These are phyloP conservation scores for Diarsia rubi DNA, from an alignment of 2,888 invertebrate species.

Conservation along the genomic window DNA sequence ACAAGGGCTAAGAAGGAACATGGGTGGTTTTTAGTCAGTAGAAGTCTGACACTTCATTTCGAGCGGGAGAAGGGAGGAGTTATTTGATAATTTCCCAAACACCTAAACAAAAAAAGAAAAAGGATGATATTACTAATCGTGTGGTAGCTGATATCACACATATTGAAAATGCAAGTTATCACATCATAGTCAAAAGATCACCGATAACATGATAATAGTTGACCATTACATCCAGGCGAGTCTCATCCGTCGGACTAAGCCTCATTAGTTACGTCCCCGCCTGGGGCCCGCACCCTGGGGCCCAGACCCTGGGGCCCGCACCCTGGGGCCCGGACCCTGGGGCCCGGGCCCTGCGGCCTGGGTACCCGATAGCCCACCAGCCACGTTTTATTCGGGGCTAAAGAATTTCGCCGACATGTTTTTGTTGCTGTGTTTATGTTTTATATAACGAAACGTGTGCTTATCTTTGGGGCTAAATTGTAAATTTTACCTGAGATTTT, in stretches of 20 bases:
- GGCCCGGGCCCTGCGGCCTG: too few species aligned
- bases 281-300: neutral
- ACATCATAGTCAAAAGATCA: neutral
- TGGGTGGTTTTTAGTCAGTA: too few species aligned
- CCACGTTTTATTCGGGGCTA: constrained; percentile 40
- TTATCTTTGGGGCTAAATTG: constrained; percentile 15
- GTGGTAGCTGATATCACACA: neutral
- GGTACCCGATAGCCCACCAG: constrained; percentile 17
- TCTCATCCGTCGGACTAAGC: neutral
- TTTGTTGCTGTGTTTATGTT: constrained; percentile 31
- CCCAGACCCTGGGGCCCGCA: neutral
- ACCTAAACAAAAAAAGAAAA: too few species aligned
- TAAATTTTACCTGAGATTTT: constrained; percentile 5
- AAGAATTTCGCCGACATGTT: constrained; percentile 54
- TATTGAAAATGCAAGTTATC: neutral
- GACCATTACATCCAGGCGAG: neutral
- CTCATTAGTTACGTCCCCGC: neutral
- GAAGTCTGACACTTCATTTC: too few species aligned
- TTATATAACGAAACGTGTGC: constrained; percentile 59
- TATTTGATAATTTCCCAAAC: too few species aligned
- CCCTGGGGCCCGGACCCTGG: too few species aligned
- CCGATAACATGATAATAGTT: neutral
- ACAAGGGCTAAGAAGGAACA: too few species aligned
- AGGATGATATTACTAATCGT: neutral
- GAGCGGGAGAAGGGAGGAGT: too few species aligned